Base-by-base conservation (phyloP, 1,140 invertebrate species). In the Agraylea sexmaculata region DNA sequence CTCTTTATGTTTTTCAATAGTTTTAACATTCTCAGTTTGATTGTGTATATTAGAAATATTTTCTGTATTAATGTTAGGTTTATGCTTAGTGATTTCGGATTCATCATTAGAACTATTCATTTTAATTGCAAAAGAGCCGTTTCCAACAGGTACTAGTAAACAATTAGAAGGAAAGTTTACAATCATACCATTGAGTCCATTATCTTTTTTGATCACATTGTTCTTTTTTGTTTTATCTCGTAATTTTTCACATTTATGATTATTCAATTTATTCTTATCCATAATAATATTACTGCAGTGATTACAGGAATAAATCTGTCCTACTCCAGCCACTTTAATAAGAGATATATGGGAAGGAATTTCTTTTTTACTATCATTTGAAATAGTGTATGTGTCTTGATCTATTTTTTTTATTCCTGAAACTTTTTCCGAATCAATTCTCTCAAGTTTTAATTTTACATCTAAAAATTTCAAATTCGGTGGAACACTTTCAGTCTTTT, bases 101-200 rank as follows among this genome's bases (percentile, higher is more conserved):
- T n/a, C n/a, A n/a, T n/a, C n/a, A n/a, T n/a, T n/a, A n/a, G n/a
- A n/a, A 7, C 7, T n/a, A 27, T 27, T 27, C n/a, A n/a, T 8
- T 23, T 37, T 34, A 13, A 43, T n/a, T 13, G 41, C 17, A 37
- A 35, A 43, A 13, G 41, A 37, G 34, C 38, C 38, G 38, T 43
- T 30, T n/a, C 34, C 33, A 13, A 37, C 25, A 3, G 41, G 41
- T 15, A 37, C 28, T 32, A 43, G 38, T 19, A 15, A 43, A 16
- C 19, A 43, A 21, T 42, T 42, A 15, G 40, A 29, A 1, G 31
- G 35, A n/a, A 31, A n/a, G 6, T 31, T 7, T 31, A 23, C 20
- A 17, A 4, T n/a, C 7, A 33, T 33, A 12, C 10, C 16, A 2
- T 19, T 29, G 19, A 38, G 30, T 2, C 8, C 4, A 7, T 2